phyloP scores from a whole-genome alignment of 2,888 invertebrate genomes.

The Ophioninae sp. region DNA sequence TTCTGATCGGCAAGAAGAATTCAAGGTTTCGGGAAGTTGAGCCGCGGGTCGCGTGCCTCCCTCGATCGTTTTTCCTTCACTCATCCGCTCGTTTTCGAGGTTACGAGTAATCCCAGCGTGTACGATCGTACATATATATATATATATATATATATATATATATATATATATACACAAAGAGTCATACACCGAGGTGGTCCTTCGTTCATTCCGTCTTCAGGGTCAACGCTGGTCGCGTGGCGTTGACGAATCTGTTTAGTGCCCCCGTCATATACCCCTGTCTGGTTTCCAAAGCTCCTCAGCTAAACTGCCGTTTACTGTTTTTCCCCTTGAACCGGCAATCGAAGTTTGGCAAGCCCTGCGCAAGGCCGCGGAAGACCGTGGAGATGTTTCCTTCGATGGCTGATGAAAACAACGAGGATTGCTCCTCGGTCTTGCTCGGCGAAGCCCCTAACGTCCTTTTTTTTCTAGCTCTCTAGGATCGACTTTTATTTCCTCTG shows the following conservation, averaged over 20 bases:
- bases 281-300: slow-evolving; percentile 56
- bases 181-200: slow-evolving; percentile 49
- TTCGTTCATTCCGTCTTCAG: slow-evolving; percentile 58
- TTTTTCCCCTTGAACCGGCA: slow-evolving; percentile 19
- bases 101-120: slow-evolving; percentile 41
- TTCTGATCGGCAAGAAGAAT: slow-evolving; percentile 54
- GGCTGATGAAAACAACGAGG: neutral
- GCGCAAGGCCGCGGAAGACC: slow-evolving; percentile 18
- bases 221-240: slow-evolving; percentile 73
- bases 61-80: slow-evolving; percentile 49
- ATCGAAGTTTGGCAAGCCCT: slow-evolving; percentile 19
- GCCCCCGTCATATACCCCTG: slow-evolving; percentile 63
- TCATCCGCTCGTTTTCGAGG: slow-evolving; percentile 44
- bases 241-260: slow-evolving; percentile 74
- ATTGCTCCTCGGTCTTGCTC: neutral
- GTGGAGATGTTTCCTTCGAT: slow-evolving; percentile 3
- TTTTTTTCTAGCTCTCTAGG: neutral
- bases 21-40: slow-evolving; percentile 50
- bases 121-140: slow-evolving; percentile 40
- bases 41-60: slow-evolving; percentile 60
- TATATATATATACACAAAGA: slow-evolving; percentile 26
- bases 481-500: slow-evolving; percentile 31
- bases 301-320: slow-evolving; percentile 49
- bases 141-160: slow-evolving; percentile 7
- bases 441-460: slow-evolving; percentile 43